phyloP scores from a whole-genome alignment of 2,888 invertebrate genomes.

The Incurvaria masculella region DNA sequence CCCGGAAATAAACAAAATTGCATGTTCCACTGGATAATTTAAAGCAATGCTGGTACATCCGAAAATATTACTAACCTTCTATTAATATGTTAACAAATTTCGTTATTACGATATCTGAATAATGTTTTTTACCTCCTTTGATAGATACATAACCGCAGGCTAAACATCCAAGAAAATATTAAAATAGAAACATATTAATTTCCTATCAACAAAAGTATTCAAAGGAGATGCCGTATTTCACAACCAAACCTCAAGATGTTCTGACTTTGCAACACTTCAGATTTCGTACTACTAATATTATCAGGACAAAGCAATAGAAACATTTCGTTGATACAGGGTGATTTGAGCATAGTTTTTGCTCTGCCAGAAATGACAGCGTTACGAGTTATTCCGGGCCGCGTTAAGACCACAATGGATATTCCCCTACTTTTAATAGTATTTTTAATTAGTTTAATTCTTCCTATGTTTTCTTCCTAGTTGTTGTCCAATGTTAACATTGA shows the following conservation, averaged over 20 bases:
- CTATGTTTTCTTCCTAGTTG: conserved; percentile 27
- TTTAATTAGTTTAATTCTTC: conserved; percentile 25
- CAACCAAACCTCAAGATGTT: conserved; percentile 51
- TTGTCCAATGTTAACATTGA: conserved; percentile 22
- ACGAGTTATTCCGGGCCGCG: not conserved
- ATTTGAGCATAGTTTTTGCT: too few species aligned
- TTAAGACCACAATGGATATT: conserved; percentile 52
- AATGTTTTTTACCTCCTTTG: conserved; percentile 47
- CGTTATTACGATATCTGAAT: conserved; percentile 52
- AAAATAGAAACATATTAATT: conserved; percentile 54
- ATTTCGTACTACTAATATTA: too few species aligned
- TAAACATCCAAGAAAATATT: conserved; percentile 51
- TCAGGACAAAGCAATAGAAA: too few species aligned
- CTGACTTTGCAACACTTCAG: too few species aligned
- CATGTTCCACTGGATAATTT: too few species aligned
- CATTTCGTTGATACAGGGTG: too few species aligned
- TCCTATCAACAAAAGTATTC: conserved; percentile 44
- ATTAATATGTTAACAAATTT: conserved; percentile 47
- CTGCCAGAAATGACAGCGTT: not conserved
- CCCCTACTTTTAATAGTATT: conserved; percentile 6
- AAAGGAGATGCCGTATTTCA: conserved; percentile 52
- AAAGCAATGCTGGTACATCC: too few species aligned
- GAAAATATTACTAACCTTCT: too few species aligned
- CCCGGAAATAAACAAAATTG: too few species aligned
- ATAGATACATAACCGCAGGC: conserved; percentile 47